phyloP scores from a whole-genome alignment of 2,113 vertebrate species.

The Dicaeum eximium region DNA sequence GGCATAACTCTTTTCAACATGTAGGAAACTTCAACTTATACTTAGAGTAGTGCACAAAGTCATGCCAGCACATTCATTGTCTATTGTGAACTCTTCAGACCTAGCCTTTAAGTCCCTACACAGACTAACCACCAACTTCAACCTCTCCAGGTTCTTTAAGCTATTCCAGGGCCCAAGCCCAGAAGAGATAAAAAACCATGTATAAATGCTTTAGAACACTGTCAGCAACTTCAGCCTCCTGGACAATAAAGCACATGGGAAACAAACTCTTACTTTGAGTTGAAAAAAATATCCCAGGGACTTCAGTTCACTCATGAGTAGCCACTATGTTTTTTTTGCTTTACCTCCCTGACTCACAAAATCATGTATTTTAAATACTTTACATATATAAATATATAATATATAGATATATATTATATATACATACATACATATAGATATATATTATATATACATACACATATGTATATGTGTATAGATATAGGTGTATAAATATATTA shows the following conservation, averaged over 20 bases:
- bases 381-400: rapidly evolving
- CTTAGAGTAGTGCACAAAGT: not conserved
- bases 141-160: not conserved
- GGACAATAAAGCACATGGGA: rapidly evolving
- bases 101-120: not conserved
- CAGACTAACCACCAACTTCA: not conserved
- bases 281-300: not conserved
- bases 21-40: not conserved
- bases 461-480: not conserved
- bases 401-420: not conserved
- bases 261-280: not conserved
- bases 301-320: not conserved
- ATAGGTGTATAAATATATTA: not conserved
- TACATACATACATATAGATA: not conserved
- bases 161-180: not conserved
- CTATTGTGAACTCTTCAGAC: not conserved
- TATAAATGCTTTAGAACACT: not conserved
- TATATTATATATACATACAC: not conserved
- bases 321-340: not conserved
- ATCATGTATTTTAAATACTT: not conserved
- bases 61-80: not conserved
- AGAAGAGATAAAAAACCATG: not conserved
- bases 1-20: not conserved
- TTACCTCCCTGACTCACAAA: not conserved
- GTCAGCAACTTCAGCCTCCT: not conserved